These are phyloP conservation scores for Sinohyriopsis cumingii DNA, from an alignment of 2,888 invertebrate genomes.

Conservation along the genomic window DNA sequence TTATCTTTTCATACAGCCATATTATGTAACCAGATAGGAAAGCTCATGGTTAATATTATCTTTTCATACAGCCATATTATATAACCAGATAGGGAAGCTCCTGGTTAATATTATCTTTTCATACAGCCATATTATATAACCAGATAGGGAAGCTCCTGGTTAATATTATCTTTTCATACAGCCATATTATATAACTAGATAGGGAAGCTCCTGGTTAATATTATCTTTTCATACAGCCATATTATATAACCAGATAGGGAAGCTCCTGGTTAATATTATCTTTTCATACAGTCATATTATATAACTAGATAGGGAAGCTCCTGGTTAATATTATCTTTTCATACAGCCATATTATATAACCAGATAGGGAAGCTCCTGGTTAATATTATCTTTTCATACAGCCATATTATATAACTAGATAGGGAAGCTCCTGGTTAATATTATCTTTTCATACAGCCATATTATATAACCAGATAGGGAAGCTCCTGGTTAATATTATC, in stretches of 20 bases:
- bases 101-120: constrained; percentile 29
- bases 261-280: constrained; percentile 38
- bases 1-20: too few species aligned
- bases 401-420: constrained; percentile 14
- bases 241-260: constrained; percentile 29
- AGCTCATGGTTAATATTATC: constrained; percentile 38
- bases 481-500: constrained; percentile 38
- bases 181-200: constrained; percentile 14
- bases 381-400: constrained; percentile 1
- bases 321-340: constrained; percentile 29
- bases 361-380: constrained; percentile 48
- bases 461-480: constrained; percentile 29
- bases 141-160: constrained; percentile 48
- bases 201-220: constrained; percentile 42
- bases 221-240: background rate
- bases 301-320: constrained; percentile 37
- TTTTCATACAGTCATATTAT: background rate
- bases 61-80: background rate
- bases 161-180: constrained; percentile 1
- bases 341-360: background rate
- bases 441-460: background rate
- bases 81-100: constrained; percentile 37
- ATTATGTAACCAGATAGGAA: too few species aligned
- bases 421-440: constrained; percentile 42
- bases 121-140: background rate